Evolutionary conservation across 2,113 vertebrate species (phyloP).

Genomic region (Oreochromis aureus): DNA sequence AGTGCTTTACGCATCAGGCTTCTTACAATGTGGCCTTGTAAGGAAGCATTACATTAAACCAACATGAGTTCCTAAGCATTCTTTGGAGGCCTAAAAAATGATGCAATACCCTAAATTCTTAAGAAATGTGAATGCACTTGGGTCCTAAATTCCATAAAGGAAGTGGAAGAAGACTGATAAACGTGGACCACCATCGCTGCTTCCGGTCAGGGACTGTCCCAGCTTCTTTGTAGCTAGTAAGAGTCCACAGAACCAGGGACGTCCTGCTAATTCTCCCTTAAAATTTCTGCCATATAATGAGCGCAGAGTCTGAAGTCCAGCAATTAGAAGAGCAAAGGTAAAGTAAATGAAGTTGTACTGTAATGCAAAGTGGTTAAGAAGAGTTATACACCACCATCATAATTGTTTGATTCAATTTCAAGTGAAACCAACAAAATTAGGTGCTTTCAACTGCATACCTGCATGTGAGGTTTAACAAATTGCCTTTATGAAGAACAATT

Average conservation of each 20-base stretch:
- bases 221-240: neutral
- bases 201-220: neutral
- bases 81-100: slow-evolving; percentile 37
- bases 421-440: neutral
- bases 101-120: slow-evolving; percentile 49
- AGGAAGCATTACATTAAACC: slow-evolving; percentile 60
- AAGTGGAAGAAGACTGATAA: slow-evolving; percentile 4
- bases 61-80: slow-evolving; percentile 42
- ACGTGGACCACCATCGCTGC: slow-evolving; percentile 7
- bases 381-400: neutral
- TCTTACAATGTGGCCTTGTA: slow-evolving; percentile 64
- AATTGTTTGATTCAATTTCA: neutral
- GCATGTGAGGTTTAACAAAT: slow-evolving; percentile 59
- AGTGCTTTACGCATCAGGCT: neutral
- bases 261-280: neutral
- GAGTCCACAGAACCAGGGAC: neutral
- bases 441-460: slow-evolving; percentile 49
- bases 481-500: slow-evolving; percentile 26
- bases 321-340: neutral
- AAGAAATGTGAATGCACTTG: slow-evolving; percentile 24
- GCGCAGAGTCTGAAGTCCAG: neutral
- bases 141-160: slow-evolving; percentile 1
- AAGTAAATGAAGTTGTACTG: neutral
- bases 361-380: neutral
- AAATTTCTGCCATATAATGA: neutral